A percentile compares a stretch with the other conserved stretches of the same genome.
phyloP scores from a whole-genome alignment of 1,140 invertebrate species.

The Ceratina calcarata region DNA sequence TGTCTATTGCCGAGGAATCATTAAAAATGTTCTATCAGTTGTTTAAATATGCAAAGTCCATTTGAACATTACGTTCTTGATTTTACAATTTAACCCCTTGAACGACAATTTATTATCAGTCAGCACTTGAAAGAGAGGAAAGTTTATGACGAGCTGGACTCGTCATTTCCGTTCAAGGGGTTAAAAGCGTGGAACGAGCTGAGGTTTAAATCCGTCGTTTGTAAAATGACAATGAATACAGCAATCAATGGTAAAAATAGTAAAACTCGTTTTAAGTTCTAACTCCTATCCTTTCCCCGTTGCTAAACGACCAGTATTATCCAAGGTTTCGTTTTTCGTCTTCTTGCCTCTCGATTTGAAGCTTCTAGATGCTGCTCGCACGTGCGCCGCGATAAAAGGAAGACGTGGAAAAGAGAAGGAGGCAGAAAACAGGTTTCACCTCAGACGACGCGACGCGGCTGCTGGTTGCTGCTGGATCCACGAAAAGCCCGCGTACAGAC shows the following conservation, averaged over 20 bases:
- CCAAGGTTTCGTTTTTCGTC: conserved; percentile 15
- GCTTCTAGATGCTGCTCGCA: conserved; percentile 50
- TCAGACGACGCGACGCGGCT: background rate
- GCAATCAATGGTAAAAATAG: too few species aligned
- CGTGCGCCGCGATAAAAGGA: conserved; percentile 49
- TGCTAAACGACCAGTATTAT: background rate
- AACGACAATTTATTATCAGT: too few species aligned
- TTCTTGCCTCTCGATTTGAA: background rate
- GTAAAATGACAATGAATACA: too few species aligned
- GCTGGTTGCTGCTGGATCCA: conserved; percentile 38
- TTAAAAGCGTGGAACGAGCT: too few species aligned
- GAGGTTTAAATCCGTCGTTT: too few species aligned
- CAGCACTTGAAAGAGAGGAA: too few species aligned
- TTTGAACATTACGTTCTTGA: too few species aligned
- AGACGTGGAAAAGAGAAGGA: conserved; percentile 12
- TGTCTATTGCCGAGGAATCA: background rate
- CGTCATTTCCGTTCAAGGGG: too few species aligned
- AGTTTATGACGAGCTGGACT: too few species aligned
- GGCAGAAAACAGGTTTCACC: conserved; percentile 58
- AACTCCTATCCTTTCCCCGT: background rate
- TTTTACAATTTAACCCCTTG: too few species aligned
- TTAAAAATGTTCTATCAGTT: background rate
- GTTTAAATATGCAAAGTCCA: too few species aligned
- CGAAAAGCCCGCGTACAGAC: conserved; percentile 36
- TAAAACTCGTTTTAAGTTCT: background rate